A percentile compares a stretch with the other conserved stretches of the same genome.
Conservation (phyloP, 2,113 vertebrate genomes). For the Salvelinus namaycush region DNA sequence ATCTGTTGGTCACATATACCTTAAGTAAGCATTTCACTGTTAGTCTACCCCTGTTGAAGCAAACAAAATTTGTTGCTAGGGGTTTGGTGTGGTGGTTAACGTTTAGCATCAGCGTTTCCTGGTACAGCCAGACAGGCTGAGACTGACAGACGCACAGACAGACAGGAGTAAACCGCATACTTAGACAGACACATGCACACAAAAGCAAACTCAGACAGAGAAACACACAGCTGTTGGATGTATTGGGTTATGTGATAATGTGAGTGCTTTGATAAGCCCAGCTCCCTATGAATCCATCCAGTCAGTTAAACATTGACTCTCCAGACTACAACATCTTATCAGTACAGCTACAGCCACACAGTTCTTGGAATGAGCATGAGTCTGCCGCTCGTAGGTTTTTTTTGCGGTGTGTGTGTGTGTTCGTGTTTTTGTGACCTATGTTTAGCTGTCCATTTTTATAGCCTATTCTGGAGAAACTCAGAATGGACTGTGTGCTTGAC, state of each 20-base stretch:
- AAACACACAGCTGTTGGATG: background rate
- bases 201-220: background rate
- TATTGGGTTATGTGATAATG: constrained; percentile 50
- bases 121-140: background rate
- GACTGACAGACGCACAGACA: background rate
- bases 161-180: too few species aligned
- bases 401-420: constrained; percentile 6
- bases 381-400: background rate
- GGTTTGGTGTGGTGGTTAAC: background rate
- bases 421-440: background rate
- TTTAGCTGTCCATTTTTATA: background rate
- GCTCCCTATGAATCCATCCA: constrained; percentile 18
- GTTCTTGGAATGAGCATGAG: constrained; percentile 51
- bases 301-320: constrained; percentile 58
- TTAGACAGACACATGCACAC: background rate
- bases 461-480: background rate
- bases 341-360: constrained; percentile 19
- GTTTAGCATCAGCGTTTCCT: background rate
- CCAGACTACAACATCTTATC: constrained; percentile 58
- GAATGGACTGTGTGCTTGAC: background rate
- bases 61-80: background rate
- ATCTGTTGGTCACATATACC: too few species aligned
- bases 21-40: too few species aligned
- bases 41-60: too few species aligned
- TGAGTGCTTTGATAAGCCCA: constrained; percentile 15